Evolutionary conservation across 1,140 invertebrate species (phyloP).

Genomic region (Calliopsis andreniformis): DNA sequence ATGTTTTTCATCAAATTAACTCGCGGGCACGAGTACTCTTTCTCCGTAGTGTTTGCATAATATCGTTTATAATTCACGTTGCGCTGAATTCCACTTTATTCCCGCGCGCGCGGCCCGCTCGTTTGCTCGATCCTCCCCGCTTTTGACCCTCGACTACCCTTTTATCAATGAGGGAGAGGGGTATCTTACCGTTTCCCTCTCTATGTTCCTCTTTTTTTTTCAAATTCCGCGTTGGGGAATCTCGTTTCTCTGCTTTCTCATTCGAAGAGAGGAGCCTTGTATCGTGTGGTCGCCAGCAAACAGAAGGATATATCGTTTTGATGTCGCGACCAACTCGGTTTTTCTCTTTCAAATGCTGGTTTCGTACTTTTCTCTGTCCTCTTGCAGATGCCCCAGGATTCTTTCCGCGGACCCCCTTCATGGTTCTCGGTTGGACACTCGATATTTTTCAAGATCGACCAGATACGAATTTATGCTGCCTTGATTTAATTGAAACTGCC

Average conservation of each 20-base stretch:
- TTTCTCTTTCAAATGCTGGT: too few species aligned
- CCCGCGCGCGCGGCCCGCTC: conserved; percentile 60
- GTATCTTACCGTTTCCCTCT: conserved; percentile 7
- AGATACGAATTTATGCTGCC: too few species aligned
- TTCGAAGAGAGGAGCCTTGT: not conserved
- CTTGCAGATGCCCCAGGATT: too few species aligned
- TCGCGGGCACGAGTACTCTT: conserved; percentile 68
- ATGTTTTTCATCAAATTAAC: conserved; percentile 81
- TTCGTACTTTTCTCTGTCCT: not conserved
- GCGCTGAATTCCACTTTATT: conserved; percentile 78
- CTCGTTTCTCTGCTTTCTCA: not conserved
- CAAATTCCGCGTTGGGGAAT: not conserved
- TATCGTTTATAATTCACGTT: conserved; percentile 80
- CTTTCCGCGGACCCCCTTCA: too few species aligned
- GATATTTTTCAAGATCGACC: too few species aligned
- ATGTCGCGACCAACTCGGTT: not conserved
- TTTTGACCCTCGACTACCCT: conserved; percentile 22
- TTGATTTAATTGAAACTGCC: too few species aligned
- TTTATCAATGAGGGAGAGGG: conserved; percentile 5
- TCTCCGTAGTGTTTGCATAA: conserved; percentile 77
- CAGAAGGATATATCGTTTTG: conserved; percentile 5
- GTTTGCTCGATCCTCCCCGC: conserved; percentile 41
- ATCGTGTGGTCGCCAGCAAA: not conserved
- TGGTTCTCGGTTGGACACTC: too few species aligned
- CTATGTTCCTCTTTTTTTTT: too few species aligned